Conservation (phyloP, 2,113 vertebrate genomes). For the Pristiophorus japonicus region DNA sequence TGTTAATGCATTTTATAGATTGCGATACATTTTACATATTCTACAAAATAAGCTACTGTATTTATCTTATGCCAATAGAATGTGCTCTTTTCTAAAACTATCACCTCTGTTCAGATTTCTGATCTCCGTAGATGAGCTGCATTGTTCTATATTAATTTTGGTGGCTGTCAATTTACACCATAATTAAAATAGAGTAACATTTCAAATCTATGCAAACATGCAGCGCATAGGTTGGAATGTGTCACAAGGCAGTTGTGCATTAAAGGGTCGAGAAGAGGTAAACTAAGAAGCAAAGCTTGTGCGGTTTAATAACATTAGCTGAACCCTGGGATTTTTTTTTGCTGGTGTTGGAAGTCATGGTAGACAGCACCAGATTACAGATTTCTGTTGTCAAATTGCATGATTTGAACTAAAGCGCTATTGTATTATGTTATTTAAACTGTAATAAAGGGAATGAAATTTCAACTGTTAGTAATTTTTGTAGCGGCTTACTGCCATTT, state of each 20-base stretch:
- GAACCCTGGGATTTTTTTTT: not conserved
- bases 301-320: not conserved
- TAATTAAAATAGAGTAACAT: not conserved
- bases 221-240: not conserved
- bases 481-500: constrained; percentile 14
- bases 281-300: not conserved
- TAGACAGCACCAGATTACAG: not conserved
- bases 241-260: not conserved
- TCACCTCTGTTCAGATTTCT: not conserved
- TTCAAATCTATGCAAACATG: not conserved
- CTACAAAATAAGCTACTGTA: not conserved
- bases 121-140: not conserved
- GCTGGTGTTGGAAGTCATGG: not conserved
- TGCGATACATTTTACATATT: not conserved
- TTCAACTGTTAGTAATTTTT: constrained; percentile 25
- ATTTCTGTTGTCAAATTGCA: constrained; percentile 12
- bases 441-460: constrained; percentile 19
- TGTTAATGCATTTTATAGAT: constrained; percentile 1
- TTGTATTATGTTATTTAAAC: not conserved
- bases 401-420: not conserved
- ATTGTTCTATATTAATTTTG: not conserved
- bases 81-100: not conserved
- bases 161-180: not conserved
- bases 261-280: not conserved
- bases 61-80: not conserved